Evolutionary conservation across 2,888 invertebrate genomes (phyloP).

Genomic region (Stenodera caucasica): DNA sequence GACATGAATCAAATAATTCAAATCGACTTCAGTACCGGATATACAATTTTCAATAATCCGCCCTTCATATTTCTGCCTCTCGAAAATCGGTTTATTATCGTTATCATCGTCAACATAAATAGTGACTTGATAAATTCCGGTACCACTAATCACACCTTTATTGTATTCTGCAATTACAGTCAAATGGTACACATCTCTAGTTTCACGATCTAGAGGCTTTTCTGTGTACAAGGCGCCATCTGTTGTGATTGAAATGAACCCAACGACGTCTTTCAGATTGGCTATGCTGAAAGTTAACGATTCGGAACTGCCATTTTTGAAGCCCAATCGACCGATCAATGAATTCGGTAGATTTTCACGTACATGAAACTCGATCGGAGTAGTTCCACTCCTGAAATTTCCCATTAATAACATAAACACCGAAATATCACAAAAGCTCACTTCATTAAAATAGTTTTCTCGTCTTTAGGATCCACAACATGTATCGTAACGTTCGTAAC

Average conservation of each 20-base stretch:
- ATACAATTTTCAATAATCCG: slow-evolving; percentile 76
- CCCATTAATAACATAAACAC: neutral
- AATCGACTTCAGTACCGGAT: slow-evolving; percentile 68
- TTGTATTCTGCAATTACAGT: slow-evolving; percentile 79
- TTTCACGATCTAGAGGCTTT: slow-evolving; percentile 76
- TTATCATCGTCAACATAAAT: slow-evolving; percentile 84
- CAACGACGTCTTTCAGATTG: slow-evolving; percentile 79
- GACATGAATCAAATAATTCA: slow-evolving; percentile 70
- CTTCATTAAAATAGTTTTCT: slow-evolving; percentile 68
- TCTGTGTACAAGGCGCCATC: slow-evolving; percentile 81
- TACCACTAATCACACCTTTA: slow-evolving; percentile 66
- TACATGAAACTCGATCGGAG: slow-evolving; percentile 73
- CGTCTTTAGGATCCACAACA: slow-evolving; percentile 76
- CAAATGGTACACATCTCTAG: slow-evolving; percentile 69
- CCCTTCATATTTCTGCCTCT: slow-evolving; percentile 71
- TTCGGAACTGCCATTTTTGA: slow-evolving; percentile 54
- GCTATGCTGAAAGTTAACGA: slow-evolving; percentile 73
- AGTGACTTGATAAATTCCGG: slow-evolving; percentile 78
- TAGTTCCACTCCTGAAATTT: slow-evolving; percentile 62
- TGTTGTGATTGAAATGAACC: slow-evolving; percentile 74
- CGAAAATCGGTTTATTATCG: slow-evolving; percentile 83
- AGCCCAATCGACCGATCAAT: slow-evolving; percentile 71
- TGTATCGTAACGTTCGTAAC: slow-evolving; percentile 84
- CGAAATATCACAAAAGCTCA: too few species aligned
- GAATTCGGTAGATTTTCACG: slow-evolving; percentile 76